These are phyloP conservation scores for Ochropacha duplaris DNA, from an alignment of 2,888 invertebrate genomes.

Conservation along the genomic window DNA sequence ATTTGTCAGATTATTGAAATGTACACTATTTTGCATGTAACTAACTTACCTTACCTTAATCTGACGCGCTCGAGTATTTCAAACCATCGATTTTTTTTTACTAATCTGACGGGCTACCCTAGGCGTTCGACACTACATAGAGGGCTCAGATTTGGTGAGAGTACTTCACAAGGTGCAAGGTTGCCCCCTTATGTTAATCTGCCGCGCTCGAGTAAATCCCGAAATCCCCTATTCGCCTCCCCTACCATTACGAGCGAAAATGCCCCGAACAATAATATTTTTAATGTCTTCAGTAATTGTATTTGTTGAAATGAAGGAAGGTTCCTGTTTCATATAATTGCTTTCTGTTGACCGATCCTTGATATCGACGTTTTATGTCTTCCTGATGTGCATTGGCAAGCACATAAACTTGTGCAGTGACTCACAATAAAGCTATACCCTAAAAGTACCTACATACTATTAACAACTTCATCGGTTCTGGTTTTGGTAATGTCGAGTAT, in stretches of 20 bases:
- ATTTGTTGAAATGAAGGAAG: neutral
- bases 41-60: too few relatives aligned
- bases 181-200: too few relatives aligned
- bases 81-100: too few relatives aligned
- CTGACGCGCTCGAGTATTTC: too few relatives aligned
- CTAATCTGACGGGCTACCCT: too few relatives aligned
- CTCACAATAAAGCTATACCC: conserved; percentile 27
- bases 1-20: too few relatives aligned
- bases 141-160: too few relatives aligned
- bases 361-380: conserved; percentile 10
- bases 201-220: too few relatives aligned
- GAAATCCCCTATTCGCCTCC: too few relatives aligned
- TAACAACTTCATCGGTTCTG: conserved; percentile 3
- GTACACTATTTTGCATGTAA: too few relatives aligned
- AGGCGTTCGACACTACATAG: too few relatives aligned
- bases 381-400: conserved; percentile 19
- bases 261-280: conserved; percentile 36
- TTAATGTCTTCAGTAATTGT: conserved; percentile 27
- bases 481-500: neutral
- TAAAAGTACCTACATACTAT: conserved; percentile 8
- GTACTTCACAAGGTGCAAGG: too few relatives aligned
- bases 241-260: conserved; percentile 35
- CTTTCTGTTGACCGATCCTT: conserved; percentile 4
- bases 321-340: conserved; percentile 5
- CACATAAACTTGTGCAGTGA: conserved; percentile 31